phyloP scores from a whole-genome alignment of 2,113 vertebrate species.

The Myiopsitta monachus region DNA sequence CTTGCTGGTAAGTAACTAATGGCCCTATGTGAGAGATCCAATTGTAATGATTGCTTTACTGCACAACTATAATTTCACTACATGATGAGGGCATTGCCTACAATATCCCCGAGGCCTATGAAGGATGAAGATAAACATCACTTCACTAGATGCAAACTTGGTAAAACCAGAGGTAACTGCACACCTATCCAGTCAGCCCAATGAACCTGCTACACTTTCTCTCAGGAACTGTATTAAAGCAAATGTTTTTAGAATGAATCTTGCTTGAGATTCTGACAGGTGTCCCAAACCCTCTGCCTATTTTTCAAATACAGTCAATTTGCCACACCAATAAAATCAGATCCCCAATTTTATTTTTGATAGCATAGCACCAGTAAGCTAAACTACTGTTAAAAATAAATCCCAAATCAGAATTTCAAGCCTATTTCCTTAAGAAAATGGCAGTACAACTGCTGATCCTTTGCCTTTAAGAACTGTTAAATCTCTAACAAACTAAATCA shows the following conservation, averaged over 20 bases:
- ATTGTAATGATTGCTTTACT: background rate
- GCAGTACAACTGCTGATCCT: background rate
- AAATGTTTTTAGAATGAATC: background rate
- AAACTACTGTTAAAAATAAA: background rate
- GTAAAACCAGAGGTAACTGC: background rate
- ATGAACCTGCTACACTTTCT: background rate
- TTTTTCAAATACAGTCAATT: background rate
- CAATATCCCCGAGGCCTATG: background rate
- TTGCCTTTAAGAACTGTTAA: background rate
- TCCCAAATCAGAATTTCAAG: background rate
- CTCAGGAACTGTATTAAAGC: background rate
- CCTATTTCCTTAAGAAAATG: background rate
- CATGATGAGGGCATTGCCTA: background rate
- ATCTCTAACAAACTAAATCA: background rate
- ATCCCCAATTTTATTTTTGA: background rate
- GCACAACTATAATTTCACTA: background rate
- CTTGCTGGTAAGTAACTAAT: background rate
- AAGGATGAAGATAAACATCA: background rate
- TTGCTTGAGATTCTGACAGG: background rate
- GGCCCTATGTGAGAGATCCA: background rate
- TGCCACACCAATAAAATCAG: background rate
- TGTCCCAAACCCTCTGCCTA: background rate
- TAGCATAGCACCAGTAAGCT: background rate
- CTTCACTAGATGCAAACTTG: background rate
- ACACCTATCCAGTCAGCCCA: background rate